These are phyloP conservation scores for Pardosa pseudoannulata DNA, from an alignment of 2,888 invertebrate species.

Conservation along the genomic window DNA sequence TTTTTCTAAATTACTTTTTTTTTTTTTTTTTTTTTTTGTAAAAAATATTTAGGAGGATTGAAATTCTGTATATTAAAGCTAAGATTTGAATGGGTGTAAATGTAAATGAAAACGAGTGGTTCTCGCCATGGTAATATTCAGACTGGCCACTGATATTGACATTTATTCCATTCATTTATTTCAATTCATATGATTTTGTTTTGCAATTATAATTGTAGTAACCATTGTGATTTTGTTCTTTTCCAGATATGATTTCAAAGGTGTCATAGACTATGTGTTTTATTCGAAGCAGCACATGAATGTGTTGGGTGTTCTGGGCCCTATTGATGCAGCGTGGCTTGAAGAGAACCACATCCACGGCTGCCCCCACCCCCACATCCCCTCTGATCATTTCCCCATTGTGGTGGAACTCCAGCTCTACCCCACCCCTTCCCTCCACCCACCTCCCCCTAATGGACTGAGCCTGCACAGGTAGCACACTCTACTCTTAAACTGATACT, in stretches of 20 bases:
- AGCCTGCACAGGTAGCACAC: constrained; percentile 92
- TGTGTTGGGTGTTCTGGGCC: constrained; percentile 94
- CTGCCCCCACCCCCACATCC: constrained; percentile 98
- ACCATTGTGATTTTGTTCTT: too few species aligned
- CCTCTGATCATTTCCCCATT: constrained; percentile 95
- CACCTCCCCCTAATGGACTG: constrained; percentile 83
- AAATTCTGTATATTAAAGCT: too few species aligned
- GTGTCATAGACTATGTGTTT: constrained; percentile 99
- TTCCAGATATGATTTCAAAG: constrained; percentile 97
- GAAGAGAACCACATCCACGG: constrained; percentile 97
- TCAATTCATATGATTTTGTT: background rate
- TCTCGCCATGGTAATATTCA: too few species aligned
- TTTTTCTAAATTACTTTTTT: too few species aligned
- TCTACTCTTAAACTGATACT: too few species aligned
- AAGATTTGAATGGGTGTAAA: too few species aligned
- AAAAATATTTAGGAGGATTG: too few species aligned
- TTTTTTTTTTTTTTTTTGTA: too few species aligned
- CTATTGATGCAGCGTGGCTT: constrained; percentile 92
- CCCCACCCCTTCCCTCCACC: constrained; percentile 78
- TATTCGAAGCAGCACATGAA: constrained; percentile 97
- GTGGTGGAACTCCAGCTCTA: constrained; percentile 93
- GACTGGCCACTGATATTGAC: too few species aligned
- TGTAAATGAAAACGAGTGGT: too few species aligned
- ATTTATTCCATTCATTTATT: too few species aligned
- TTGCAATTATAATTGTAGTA: too few species aligned